Percentiles rank a stretch among this genome's conserved stretches.
phyloP scores from a whole-genome alignment of 2,888 invertebrate genomes.

The Scaptomyza tumidula region DNA sequence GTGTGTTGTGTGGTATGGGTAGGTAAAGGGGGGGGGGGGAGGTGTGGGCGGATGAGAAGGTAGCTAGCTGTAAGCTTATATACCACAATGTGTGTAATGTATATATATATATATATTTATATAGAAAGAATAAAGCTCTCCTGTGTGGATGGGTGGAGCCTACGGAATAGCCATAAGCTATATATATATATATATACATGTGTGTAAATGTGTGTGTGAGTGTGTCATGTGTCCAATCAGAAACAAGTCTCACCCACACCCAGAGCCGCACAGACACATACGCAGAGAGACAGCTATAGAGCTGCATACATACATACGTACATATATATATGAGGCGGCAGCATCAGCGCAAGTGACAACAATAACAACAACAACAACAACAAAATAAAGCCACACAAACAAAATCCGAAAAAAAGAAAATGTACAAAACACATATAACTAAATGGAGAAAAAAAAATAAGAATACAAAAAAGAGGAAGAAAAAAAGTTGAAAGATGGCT shows the following conservation, averaged over 20 bases:
- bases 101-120: neutral
- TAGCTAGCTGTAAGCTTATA: conserved; percentile 35
- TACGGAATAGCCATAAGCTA: conserved; percentile 59
- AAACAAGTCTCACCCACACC: conserved; percentile 54
- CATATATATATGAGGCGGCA: conserved; percentile 12
- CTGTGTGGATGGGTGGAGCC: conserved; percentile 66
- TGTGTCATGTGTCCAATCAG: conserved; percentile 75
- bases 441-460: conserved; percentile 3
- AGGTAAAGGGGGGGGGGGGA: neutral
- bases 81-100: conserved; percentile 3
- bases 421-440: conserved; percentile 2
- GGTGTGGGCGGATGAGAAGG: neutral
- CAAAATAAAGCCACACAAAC: neutral
- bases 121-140: conserved; percentile 38
- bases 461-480: conserved; percentile 20
- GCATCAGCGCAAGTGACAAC: conserved; percentile 39
- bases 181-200: conserved; percentile 40
- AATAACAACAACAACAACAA: conserved; percentile 36
- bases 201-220: conserved; percentile 25
- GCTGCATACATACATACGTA: neutral
- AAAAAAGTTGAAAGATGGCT: conserved; percentile 19
- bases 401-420: conserved; percentile 1
- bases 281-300: conserved; percentile 13
- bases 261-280: conserved; percentile 27
- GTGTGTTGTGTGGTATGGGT: neutral